A percentile compares a stretch with the other conserved stretches of the same genome.
Evolutionary conservation across 30 jellyfish, hydroid and myxozoan species (phyloP).

Genomic region (Chironex yamaguchii): DNA sequence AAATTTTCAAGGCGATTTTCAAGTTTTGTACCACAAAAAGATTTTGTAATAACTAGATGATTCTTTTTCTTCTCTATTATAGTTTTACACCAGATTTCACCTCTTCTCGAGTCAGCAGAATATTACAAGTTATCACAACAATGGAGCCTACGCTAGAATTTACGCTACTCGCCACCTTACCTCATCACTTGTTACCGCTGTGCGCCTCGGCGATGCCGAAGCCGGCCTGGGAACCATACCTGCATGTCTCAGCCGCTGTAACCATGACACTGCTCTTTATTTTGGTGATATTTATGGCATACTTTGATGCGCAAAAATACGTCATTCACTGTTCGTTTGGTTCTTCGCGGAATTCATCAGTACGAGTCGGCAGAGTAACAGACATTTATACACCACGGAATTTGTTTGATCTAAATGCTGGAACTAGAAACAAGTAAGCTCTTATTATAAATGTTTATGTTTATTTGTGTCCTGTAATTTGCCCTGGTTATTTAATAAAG

Average conservation of each 20-base stretch:
- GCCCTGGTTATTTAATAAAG: neutral
- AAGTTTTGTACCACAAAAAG: too few species aligned
- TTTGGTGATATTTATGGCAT: slow-evolving; percentile 88
- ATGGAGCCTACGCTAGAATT: slow-evolving; percentile 90
- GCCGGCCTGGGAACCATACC: slow-evolving; percentile 98
- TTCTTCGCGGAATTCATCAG: slow-evolving; percentile 71
- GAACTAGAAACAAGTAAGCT: slow-evolving; percentile 79
- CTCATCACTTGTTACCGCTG: slow-evolving; percentile 94
- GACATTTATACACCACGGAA: slow-evolving; percentile 88
- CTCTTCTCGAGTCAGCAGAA: slow-evolving; percentile 91
- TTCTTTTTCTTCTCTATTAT: neutral
- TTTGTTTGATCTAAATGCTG: slow-evolving; percentile 85
- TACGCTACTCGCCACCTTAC: slow-evolving; percentile 93
- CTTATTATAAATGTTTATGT: neutral
- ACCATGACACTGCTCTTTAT: slow-evolving; percentile 89
- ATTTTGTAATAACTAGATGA: too few species aligned
- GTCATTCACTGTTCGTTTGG: slow-evolving; percentile 98
- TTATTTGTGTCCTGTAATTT: neutral
- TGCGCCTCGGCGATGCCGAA: slow-evolving; percentile 96
- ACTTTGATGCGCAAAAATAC: slow-evolving; percentile 97
- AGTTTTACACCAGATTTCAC: slow-evolving; percentile 98
- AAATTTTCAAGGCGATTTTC: too few species aligned
- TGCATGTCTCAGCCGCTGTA: slow-evolving; percentile 89
- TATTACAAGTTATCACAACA: slow-evolving; percentile 81
- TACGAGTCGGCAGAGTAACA: slow-evolving; percentile 66